A percentile compares a stretch with the other conserved stretches of the same genome.
These are phyloP conservation scores for Synergus gifuensis DNA, from an alignment of 2,888 invertebrate species.

Conservation along the genomic window DNA sequence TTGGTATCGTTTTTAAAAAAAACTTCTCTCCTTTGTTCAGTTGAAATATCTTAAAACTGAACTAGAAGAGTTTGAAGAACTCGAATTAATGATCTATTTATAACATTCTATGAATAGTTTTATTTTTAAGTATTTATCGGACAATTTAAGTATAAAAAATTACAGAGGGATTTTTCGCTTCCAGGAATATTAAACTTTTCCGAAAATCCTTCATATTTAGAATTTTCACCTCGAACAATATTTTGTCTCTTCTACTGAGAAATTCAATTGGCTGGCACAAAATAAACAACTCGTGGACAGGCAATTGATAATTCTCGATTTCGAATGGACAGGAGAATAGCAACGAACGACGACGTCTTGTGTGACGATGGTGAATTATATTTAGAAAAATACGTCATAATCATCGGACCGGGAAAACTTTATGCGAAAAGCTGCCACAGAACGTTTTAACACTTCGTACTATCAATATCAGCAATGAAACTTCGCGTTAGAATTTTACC, in stretches of 20 bases:
- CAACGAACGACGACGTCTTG: constrained; percentile 52
- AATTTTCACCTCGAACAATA: neutral
- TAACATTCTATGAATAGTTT: neutral
- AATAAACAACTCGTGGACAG: neutral
- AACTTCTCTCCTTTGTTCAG: neutral
- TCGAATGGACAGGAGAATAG: neutral
- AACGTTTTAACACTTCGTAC: constrained; percentile 16
- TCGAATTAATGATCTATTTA: neutral
- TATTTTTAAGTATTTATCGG: neutral
- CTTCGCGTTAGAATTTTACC: constrained; percentile 47
- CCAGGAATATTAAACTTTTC: neutral
- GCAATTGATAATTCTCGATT: constrained; percentile 29
- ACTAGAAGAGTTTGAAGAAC: neutral
- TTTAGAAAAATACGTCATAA: constrained; percentile 64
- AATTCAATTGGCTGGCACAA: neutral
- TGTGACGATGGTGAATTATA: constrained; percentile 56
- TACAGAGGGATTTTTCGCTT: neutral
- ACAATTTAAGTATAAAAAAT: neutral
- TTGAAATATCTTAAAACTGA: neutral
- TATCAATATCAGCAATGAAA: constrained; percentile 43
- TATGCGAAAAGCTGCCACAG: constrained; percentile 9
- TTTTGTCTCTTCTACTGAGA: neutral
- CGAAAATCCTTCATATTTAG: neutral
- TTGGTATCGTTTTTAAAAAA: neutral
- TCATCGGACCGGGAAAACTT: constrained; percentile 5